Evolutionary conservation across 2,797 vertebrate species (phyloP), one percentile per base, ranked within the genome.

Genomic region (Hoplostethus mediterraneus): DNA sequence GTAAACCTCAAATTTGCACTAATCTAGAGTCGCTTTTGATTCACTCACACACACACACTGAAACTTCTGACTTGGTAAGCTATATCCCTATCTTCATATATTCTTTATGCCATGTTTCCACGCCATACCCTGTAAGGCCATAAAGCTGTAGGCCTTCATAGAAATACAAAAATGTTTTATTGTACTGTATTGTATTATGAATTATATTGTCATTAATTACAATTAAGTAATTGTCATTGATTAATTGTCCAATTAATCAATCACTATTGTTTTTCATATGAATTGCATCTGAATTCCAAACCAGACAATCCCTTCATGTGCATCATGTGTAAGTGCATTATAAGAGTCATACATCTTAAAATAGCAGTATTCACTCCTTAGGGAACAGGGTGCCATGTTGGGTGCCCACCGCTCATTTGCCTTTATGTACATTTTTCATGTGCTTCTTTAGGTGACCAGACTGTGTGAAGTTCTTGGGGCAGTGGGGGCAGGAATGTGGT

Each of bases 391-490:
- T 8, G 28, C 10, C 6, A 53, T 69, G 33, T 53, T 61, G 2
- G 2, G 52, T 47, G 4, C n/a, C 61, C 11, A 12, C 5, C 16
- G 28, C 25, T 81, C 10, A 81, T 3, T 3, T 0, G 0, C 61
- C n/a, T 73, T 84, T 87, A 59, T 94, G 93, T 3, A 91, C 75
- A 73, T 78, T 90, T 62, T 62, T 89, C 1, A 91, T 17, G 75
- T 95, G 95, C 57, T 94, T 94, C 63, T 93, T 95, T 30, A 94
- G 71, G 77, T 95, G 93, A 1, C 86, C 92, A 1, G 92, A 92
- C 87, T 95, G 94, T 42, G 87, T 90, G 67, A 95, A 95, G 1
- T 73, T 59, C 77, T 94, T 95, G 2, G 86, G 58, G 70, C 95
- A 95, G 33, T 91, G 79, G 9, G 92, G 86, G 73, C 95, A 95